Evolutionary conservation across 2,888 invertebrate genomes (phyloP).

Genomic region (Metallyticus violacea): DNA sequence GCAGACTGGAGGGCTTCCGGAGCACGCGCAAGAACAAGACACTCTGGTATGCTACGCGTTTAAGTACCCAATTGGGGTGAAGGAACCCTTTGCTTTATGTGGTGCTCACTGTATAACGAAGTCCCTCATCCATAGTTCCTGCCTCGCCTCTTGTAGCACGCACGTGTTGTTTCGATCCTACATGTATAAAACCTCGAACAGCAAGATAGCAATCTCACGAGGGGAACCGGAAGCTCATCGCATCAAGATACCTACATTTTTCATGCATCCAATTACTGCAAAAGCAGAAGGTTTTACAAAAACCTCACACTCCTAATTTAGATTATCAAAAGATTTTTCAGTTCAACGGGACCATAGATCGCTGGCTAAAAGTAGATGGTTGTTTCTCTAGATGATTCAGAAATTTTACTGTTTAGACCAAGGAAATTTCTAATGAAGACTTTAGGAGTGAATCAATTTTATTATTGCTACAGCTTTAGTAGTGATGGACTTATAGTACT

Average conservation of each 20-base stretch:
- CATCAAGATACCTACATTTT: neutral
- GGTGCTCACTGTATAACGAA: neutral
- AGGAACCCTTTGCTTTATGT: neutral
- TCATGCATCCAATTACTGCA: neutral
- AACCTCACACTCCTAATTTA: no score
- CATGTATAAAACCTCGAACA: no score
- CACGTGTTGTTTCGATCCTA: neutral
- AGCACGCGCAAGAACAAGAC: no score
- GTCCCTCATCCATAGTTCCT: neutral
- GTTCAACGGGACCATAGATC: no score
- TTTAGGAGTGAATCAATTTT: no score
- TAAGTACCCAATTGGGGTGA: neutral
- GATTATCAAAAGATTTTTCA: no score
- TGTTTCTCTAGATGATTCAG: no score
- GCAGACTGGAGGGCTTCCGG: neutral
- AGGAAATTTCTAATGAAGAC: no score
- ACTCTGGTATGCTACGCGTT: neutral
- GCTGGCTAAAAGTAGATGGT: no score
- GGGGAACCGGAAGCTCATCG: neutral
- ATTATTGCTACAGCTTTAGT: no score
- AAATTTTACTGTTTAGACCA: no score
- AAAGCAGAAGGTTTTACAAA: neutral
- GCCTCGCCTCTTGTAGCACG: neutral
- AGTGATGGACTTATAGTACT: no score
- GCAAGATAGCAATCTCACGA: neutral